Base-by-base conservation (phyloP, 2,113 vertebrate genomes). In the Carettochelys insculpta region DNA sequence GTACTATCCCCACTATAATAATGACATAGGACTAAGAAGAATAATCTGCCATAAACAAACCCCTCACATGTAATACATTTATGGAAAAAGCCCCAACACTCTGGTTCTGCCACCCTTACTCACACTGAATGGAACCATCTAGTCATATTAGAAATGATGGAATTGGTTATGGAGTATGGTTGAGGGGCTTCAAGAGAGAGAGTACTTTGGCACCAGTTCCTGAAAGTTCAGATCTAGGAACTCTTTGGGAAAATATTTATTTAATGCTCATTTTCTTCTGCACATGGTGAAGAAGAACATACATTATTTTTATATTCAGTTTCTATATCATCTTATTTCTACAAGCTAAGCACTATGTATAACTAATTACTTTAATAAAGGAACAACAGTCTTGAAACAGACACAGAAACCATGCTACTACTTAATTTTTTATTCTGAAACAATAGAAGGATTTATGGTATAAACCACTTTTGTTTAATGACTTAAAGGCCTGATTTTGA, bases 121-220 rank as follows among this genome's bases (percentile, higher is more conserved):
- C 80, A 83, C 77, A 81, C 9, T 93, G 93, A 96, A 78, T 95
- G 95, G 94, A 96, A 92, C 84, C 95, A 96, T 95, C 95, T 95
- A 92, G 95, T 94, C 94, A 89, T 86, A 82, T 53, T 91, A 87
- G 95, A 91, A 90, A 1, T 94, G 93, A 88, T 95, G 83, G 93
- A 90, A 95, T 92, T 95, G 89, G 91, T 76, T 84, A 75, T 92
- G 91, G 94, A 95, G 91, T 82, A 83, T 95, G 94, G 93, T 89
- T 95, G 85, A 92, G 95, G 85, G 87, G 78, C 88, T 96, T 91
- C 84, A 80, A 54, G 85, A 94, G 68, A 94, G 89, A 92, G 96
- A 81, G 71, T 5, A 17, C 14, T 45, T 86, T 77, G 75, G 87
- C 82, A 85, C 43, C 87, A 56, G 45, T 82, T 94, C 65, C 81